Evolutionary conservation across 2,888 invertebrate species (phyloP).

Genomic region (Agapostemon virescens): DNA sequence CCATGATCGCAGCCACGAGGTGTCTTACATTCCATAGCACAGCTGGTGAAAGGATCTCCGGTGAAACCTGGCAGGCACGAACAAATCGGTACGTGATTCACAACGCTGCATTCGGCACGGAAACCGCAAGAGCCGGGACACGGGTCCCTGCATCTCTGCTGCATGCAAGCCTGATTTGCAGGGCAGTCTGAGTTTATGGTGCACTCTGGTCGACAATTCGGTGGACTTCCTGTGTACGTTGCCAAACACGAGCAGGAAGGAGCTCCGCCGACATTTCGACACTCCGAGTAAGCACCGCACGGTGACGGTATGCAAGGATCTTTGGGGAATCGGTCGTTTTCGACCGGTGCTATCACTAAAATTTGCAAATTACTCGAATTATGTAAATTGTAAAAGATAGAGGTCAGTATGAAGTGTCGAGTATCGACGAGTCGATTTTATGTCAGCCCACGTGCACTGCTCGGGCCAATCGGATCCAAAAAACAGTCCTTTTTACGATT

Average conservation of each 20-base stretch:
- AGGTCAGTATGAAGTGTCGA: neutral
- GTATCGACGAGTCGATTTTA: neutral
- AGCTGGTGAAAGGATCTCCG: conserved; percentile 84
- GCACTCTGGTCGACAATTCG: conserved; percentile 86
- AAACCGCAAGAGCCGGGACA: conserved; percentile 89
- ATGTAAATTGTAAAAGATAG: neutral
- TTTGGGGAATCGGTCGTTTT: conserved; percentile 78
- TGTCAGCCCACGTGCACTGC: neutral
- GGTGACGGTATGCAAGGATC: conserved; percentile 88
- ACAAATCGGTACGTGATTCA: conserved; percentile 86
- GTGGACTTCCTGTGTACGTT: conserved; percentile 84
- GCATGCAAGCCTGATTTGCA: conserved; percentile 84
- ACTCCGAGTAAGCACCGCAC: conserved; percentile 91
- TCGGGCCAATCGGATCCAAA: neutral
- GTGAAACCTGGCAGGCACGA: conserved; percentile 83
- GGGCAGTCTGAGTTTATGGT: conserved; percentile 85
- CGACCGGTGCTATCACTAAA: conserved; percentile 75
- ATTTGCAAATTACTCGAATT: conserved; percentile 13
- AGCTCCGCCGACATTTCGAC: conserved; percentile 83
- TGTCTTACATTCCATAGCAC: conserved; percentile 80
- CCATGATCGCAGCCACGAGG: neutral
- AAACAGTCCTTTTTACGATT: neutral
- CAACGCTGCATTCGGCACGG: conserved; percentile 85
- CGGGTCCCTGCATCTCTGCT: conserved; percentile 86
- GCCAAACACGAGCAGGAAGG: conserved; percentile 82